Evolutionary conservation across 2,797 vertebrate species (phyloP).

Genomic region (Sternotherus odoratus): DNA sequence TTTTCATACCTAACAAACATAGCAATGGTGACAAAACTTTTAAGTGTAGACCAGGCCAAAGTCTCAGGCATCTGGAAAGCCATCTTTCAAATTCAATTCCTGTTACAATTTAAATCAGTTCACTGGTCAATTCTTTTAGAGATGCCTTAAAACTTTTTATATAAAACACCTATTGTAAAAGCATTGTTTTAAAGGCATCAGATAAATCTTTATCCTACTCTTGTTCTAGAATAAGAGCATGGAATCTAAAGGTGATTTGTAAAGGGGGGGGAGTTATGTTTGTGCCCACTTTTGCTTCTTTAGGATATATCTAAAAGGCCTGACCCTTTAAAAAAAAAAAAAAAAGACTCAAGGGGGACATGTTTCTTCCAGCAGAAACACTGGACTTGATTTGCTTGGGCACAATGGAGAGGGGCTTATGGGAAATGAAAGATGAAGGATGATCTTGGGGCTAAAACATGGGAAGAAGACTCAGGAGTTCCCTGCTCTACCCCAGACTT

Average conservation of each 20-base stretch:
- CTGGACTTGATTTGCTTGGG: neutral
- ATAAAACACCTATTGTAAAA: neutral
- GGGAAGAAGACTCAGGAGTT: neutral
- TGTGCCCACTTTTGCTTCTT: neutral
- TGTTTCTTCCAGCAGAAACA: neutral
- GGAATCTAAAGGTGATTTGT: neutral
- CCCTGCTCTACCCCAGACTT: neutral
- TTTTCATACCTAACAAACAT: neutral
- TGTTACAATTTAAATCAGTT: neutral
- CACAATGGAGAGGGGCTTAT: neutral
- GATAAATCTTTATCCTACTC: neutral
- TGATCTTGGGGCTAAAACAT: neutral
- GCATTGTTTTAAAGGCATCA: neutral
- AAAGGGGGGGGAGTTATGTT: neutral
- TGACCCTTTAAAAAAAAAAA: neutral
- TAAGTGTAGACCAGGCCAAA: neutral
- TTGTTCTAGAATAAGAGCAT: neutral
- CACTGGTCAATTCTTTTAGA: neutral
- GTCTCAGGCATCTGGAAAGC: neutral
- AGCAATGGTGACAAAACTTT: neutral
- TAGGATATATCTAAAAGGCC: neutral
- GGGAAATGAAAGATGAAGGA: neutral
- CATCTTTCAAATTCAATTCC: neutral
- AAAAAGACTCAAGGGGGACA: neutral
- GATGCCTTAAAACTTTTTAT: neutral